phyloP scores from a whole-genome alignment of 2,113 vertebrate species.

The Vulpes ferrilata region DNA sequence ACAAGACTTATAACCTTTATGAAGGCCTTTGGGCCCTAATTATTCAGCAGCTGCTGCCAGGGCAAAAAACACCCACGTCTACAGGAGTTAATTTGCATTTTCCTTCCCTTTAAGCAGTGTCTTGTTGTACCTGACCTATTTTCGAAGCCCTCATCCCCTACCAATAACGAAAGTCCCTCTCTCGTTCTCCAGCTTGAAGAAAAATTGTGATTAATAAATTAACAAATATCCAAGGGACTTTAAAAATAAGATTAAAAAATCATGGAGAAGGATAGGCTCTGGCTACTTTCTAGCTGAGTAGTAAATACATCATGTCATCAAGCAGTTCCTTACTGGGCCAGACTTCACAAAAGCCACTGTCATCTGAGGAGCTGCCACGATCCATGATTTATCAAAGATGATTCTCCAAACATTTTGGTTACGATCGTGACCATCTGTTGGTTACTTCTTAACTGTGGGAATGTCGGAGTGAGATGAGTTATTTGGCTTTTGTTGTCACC shows the following conservation, averaged over 20 bases:
- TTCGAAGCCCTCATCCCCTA: neutral
- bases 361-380: neutral
- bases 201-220: neutral
- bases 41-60: constrained; percentile 68
- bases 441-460: neutral
- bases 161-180: neutral
- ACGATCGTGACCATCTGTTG: neutral
- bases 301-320: neutral
- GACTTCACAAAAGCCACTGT: neutral
- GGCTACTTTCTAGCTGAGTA: neutral
- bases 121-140: constrained; percentile 43
- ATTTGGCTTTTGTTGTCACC: neutral
- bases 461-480: neutral
- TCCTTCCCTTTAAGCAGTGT: constrained; percentile 51
- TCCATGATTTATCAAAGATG: neutral
- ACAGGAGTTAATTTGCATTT: constrained; percentile 70
- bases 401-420: neutral
- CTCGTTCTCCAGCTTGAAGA: neutral
- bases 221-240: neutral
- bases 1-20: constrained; percentile 81
- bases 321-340: neutral
- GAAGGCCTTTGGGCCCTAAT: constrained; percentile 69
- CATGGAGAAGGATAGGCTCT: neutral
- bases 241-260: neutral
- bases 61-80: constrained; percentile 62